Conservation (phyloP, 2,113 vertebrate species). For the Cyphomyrus plagiostoma region DNA sequence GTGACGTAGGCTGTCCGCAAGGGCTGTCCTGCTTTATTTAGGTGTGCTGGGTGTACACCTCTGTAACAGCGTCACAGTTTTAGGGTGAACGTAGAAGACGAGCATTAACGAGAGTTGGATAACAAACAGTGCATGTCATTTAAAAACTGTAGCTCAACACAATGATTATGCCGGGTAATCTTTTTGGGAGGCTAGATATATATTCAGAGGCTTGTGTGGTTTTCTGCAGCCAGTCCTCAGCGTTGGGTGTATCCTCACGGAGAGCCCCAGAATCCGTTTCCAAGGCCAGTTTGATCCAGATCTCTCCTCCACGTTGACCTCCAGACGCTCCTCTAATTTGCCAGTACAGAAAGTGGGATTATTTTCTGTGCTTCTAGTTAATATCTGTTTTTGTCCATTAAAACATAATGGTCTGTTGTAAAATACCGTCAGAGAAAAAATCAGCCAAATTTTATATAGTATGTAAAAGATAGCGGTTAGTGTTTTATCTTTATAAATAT, state of each 20-base stretch:
- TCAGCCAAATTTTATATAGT: neutral
- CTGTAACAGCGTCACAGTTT: neutral
- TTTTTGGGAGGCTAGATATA: neutral
- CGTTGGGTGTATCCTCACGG: neutral
- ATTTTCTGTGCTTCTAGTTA: neutral
- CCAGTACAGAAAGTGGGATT: neutral
- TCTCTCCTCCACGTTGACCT: neutral
- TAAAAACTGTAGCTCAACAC: neutral
- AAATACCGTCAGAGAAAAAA: neutral
- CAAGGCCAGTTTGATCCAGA: neutral
- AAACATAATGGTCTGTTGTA: neutral
- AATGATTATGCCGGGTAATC: neutral
- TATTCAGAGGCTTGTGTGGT: neutral
- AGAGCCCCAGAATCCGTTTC: neutral
- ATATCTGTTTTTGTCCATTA: neutral
- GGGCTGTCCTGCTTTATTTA: neutral
- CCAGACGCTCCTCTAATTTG: neutral
- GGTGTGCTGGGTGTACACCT: neutral
- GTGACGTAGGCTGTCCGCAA: neutral
- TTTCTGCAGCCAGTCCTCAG: neutral
- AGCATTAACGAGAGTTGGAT: neutral
- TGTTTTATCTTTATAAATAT: slow-evolving; percentile 7
- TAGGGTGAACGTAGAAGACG: neutral
- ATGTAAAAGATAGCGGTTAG: slow-evolving; percentile 5
- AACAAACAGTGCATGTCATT: neutral